Evolutionary conservation across 2,888 invertebrate genomes (phyloP).

Genomic region (Lepidochrysops patricia): DNA sequence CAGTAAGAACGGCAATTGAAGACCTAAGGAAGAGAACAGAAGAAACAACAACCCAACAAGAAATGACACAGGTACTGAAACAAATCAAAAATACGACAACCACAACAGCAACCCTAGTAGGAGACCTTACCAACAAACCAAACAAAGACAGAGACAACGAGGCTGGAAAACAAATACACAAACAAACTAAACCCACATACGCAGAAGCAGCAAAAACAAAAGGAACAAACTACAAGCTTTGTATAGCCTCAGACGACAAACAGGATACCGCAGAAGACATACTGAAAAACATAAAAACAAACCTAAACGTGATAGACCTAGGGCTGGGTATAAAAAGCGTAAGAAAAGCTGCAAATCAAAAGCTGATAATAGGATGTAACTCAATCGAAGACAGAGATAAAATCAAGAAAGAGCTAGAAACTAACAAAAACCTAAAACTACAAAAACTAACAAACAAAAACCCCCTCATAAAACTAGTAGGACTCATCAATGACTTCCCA

Average conservation of each 20-base stretch:
- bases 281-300: slow-evolving; percentile 9
- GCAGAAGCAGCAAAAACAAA: background rate
- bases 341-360: slow-evolving; percentile 2
- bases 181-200: background rate
- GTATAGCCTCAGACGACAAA: background rate
- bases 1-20: background rate
- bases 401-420: slow-evolving; percentile 2
- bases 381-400: slow-evolving; percentile 13
- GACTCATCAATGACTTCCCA: background rate
- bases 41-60: no score
- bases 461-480: slow-evolving; percentile 6
- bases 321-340: slow-evolving; percentile 8
- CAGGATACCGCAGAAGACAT: slow-evolving; percentile 13
- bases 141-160: background rate
- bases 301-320: slow-evolving; percentile 10
- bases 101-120: no score
- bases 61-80: no score
- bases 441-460: slow-evolving; percentile 14
- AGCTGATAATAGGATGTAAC: slow-evolving; percentile 13
- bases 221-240: background rate
- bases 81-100: background rate
- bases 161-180: no score
- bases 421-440: background rate
- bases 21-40: background rate
- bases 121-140: no score